These are phyloP conservation scores for Sycophila texana DNA, from an alignment of 2,888 invertebrate genomes.

Conservation along the genomic window DNA sequence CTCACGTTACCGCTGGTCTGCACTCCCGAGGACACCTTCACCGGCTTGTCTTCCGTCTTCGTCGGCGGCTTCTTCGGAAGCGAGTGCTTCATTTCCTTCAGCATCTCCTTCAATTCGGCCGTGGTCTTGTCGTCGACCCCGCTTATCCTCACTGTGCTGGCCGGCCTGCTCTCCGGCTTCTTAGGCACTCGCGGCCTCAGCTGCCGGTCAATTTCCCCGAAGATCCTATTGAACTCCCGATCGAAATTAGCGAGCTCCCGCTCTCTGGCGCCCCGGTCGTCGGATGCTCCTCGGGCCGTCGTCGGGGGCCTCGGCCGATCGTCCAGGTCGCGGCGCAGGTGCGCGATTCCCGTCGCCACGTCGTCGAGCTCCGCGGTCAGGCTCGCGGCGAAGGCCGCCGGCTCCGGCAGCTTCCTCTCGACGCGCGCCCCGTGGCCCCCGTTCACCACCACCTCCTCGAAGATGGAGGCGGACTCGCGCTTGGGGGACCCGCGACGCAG, in stretches of 20 bases:
- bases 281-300: neutral
- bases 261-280: slow-evolving; percentile 12
- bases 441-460: slow-evolving; percentile 26
- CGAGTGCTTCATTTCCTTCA: slow-evolving; percentile 87
- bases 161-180: neutral
- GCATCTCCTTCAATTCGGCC: slow-evolving; percentile 80
- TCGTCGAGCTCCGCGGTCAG: slow-evolving; percentile 47
- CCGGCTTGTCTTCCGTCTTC: slow-evolving; percentile 2
- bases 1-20: slow-evolving; percentile 78
- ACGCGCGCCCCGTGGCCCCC: neutral
- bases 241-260: slow-evolving; percentile 59
- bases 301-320: slow-evolving; percentile 22
- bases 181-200: slow-evolving; percentile 32
- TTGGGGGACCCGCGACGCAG: slow-evolving; percentile 56
- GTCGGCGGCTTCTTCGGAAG: slow-evolving; percentile 80
- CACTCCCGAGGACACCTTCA: slow-evolving; percentile 79
- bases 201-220: slow-evolving; percentile 69
- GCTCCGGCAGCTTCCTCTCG: neutral
- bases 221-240: slow-evolving; percentile 69
- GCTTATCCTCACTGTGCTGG: slow-evolving; percentile 51
- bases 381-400: slow-evolving; percentile 31
- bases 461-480: slow-evolving; percentile 47
- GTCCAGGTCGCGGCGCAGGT: slow-evolving; percentile 46
- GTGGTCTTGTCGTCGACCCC: slow-evolving; percentile 65
- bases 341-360: slow-evolving; percentile 50